A percentile compares a stretch with the other conserved stretches of the same genome.
Evolutionary conservation across 2,797 vertebrate genomes (phyloP).

Genomic region (Sebastes taczanowskii): DNA sequence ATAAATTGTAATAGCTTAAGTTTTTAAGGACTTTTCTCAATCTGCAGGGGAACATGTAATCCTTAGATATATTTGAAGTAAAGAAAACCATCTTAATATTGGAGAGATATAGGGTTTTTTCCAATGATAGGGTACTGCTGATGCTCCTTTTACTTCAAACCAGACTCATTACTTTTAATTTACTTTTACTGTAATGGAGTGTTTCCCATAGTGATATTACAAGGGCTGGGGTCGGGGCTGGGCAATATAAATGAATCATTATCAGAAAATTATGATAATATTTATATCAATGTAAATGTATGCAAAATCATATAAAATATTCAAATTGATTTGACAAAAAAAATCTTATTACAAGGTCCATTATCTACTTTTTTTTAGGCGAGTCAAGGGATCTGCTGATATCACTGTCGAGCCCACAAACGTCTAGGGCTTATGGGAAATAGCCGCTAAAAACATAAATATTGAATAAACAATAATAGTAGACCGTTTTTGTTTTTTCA

Average conservation of each 20-base stretch:
- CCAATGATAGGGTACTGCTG: not conserved
- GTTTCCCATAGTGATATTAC: not conserved
- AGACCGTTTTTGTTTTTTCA: no score
- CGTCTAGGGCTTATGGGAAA: not conserved
- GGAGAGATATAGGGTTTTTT: no score
- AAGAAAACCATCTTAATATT: not conserved
- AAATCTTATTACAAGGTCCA: not conserved
- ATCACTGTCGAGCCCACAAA: not conserved
- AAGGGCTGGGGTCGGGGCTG: not conserved
- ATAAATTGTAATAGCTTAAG: not conserved
- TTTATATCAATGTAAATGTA: not conserved
- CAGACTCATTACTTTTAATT: not conserved
- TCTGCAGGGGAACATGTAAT: not conserved
- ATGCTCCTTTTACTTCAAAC: not conserved
- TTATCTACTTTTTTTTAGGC: not conserved
- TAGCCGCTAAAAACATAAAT: not conserved
- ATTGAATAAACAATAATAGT: not conserved
- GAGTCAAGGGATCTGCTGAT: not conserved
- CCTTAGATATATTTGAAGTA: not conserved
- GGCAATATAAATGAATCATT: not conserved
- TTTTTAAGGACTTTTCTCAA: not conserved
- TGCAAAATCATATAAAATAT: not conserved
- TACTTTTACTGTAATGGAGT: not conserved
- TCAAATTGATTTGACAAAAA: not conserved
- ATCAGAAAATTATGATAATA: not conserved